phyloP scores from a whole-genome alignment of 2,113 vertebrate species.

The Odocoileus hemionus region DNA sequence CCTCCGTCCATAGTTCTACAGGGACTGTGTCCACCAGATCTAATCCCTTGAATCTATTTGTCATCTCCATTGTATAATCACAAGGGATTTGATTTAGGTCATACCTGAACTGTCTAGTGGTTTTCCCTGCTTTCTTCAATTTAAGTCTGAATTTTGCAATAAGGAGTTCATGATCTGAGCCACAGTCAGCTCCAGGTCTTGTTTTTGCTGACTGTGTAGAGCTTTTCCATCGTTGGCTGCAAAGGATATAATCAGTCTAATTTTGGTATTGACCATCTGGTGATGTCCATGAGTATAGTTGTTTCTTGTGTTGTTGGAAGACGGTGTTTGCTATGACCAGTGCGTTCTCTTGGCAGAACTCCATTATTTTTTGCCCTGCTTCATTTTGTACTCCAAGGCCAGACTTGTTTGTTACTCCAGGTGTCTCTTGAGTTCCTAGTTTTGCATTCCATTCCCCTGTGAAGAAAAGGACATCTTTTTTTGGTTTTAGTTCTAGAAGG shows the following conservation, averaged over 20 bases:
- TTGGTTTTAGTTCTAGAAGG: neutral
- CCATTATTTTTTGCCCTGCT: neutral
- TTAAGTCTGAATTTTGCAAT: neutral
- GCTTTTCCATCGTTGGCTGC: neutral
- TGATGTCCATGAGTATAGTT: neutral
- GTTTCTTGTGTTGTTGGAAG: neutral
- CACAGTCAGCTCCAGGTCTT: neutral
- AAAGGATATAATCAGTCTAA: neutral
- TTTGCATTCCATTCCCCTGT: neutral
- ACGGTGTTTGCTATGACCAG: neutral
- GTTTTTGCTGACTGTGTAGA: neutral
- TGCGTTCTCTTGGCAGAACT: neutral
- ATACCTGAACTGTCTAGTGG: neutral
- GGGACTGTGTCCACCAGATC: neutral
- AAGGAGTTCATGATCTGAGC: neutral
- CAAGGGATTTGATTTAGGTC: neutral
- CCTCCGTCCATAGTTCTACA: neutral
- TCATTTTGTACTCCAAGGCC: neutral
- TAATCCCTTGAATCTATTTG: neutral
- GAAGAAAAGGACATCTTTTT: neutral
- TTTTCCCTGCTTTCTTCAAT: neutral
- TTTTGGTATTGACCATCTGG: neutral
- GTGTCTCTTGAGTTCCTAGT: neutral
- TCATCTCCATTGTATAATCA: neutral
- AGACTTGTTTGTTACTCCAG: neutral